These are phyloP conservation scores for Saguinus imperator DNA, from an alignment of 2,113 vertebrate species.

Conservation along the genomic window DNA sequence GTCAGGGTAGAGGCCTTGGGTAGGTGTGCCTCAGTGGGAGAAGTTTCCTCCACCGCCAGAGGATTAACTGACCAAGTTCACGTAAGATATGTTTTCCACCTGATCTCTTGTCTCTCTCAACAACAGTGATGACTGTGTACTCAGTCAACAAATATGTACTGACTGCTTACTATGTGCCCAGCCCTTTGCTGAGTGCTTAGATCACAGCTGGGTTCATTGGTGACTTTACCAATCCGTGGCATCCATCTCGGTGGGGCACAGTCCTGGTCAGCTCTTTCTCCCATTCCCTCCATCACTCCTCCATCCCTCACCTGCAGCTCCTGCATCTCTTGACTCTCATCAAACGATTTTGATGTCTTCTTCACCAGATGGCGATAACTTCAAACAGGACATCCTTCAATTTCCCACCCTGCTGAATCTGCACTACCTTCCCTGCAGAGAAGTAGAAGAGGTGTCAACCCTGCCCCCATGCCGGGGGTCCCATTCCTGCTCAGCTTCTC, in stretches of 20 bases:
- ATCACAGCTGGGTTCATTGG: neutral
- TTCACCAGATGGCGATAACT: neutral
- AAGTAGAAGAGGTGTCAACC: neutral
- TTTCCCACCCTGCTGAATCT: neutral
- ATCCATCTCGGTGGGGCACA: neutral
- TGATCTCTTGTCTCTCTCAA: neutral
- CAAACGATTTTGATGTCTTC: neutral
- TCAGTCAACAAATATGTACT: neutral
- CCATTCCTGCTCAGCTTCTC: neutral
- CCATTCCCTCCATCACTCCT: accelerated
- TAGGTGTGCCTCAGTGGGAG: neutral
- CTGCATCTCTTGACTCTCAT: neutral
- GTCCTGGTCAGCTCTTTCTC: neutral
- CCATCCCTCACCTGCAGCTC: neutral
- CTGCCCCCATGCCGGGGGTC: neutral
- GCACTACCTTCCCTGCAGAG: neutral
- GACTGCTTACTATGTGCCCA: neutral
- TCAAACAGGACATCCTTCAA: neutral
- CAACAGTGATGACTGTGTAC: neutral
- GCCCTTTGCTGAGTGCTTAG: neutral
- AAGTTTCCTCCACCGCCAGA: neutral
- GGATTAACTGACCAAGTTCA: constrained; percentile 8
- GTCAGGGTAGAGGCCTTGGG: neutral
- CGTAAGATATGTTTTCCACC: neutral
- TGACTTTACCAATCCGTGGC: neutral